A percentile compares a stretch with the other conserved stretches of the same genome.
phyloP scores from a whole-genome alignment of 2,797 vertebrate species.

The Psittacula echo region DNA sequence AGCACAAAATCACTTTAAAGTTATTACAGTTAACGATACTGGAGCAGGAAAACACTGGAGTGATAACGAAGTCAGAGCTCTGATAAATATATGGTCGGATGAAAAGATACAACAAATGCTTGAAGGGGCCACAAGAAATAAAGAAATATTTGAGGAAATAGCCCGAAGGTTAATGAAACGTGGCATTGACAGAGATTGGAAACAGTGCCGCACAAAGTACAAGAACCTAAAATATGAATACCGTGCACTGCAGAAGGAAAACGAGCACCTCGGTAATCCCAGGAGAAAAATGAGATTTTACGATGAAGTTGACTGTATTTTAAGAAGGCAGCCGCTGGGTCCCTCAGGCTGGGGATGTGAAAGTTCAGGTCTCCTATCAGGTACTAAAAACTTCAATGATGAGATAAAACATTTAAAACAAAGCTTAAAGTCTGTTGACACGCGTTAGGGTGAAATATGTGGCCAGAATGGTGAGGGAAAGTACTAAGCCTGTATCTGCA shows the following conservation, averaged over 20 bases:
- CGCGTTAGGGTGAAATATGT: not conserved
- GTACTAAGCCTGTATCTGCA: not conserved
- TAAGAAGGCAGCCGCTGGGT: constrained; percentile 72
- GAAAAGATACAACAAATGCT: constrained; percentile 86
- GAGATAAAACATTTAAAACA: not conserved
- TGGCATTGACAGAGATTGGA: constrained; percentile 90
- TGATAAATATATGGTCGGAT: constrained; percentile 87
- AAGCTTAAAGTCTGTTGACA: not conserved
- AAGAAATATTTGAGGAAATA: constrained; percentile 90
- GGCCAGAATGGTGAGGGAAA: not conserved
- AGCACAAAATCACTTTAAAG: constrained; percentile 80
- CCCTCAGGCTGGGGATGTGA: constrained; percentile 36
- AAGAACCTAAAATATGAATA: constrained; percentile 93
- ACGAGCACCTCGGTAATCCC: constrained; percentile 79
- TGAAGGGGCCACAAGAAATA: constrained; percentile 89
- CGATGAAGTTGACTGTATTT: constrained; percentile 85
- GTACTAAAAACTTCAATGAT: not conserved
- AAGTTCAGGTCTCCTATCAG: constrained; percentile 52
- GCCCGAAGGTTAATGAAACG: constrained; percentile 84
- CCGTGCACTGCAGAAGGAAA: constrained; percentile 85
- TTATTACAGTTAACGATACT: constrained; percentile 83
- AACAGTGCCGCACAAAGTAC: constrained; percentile 90
- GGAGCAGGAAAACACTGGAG: constrained; percentile 87
- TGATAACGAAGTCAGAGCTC: constrained; percentile 87
- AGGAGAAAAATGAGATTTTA: constrained; percentile 88